A percentile compares a stretch with the other conserved stretches of the same genome.
phyloP scores from a whole-genome alignment of 2,888 invertebrate species.

The Neuroscelio doddi region DNA sequence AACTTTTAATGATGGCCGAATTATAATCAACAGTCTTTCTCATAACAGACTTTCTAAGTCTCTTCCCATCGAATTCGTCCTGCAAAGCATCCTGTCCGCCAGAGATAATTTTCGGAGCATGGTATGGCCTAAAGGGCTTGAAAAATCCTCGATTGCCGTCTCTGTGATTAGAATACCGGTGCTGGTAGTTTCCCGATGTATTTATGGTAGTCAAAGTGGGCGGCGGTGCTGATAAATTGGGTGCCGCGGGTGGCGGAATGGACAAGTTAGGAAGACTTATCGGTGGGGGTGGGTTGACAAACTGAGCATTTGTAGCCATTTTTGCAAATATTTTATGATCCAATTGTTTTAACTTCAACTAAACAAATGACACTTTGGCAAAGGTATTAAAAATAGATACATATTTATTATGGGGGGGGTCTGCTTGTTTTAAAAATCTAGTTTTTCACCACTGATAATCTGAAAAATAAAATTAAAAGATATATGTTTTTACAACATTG shows the following conservation, averaged over 20 bases:
- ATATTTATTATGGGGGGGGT: too few species aligned
- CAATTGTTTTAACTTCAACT: background rate
- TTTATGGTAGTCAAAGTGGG: conserved; percentile 69
- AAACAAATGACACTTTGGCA: background rate
- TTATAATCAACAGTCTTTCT: conserved; percentile 99
- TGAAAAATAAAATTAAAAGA: too few species aligned
- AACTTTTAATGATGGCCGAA: conserved; percentile 91
- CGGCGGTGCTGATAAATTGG: conserved; percentile 70
- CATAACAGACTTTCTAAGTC: conserved; percentile 95
- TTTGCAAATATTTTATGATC: conserved; percentile 2
- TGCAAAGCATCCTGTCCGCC: conserved; percentile 72
- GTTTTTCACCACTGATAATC: too few species aligned
- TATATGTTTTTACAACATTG: too few species aligned
- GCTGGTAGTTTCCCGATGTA: conserved; percentile 64
- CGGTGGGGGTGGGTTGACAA: conserved; percentile 62
- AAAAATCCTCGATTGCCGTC: conserved; percentile 70
- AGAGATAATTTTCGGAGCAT: conserved; percentile 68
- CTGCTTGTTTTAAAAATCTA: too few species aligned
- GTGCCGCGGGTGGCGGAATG: conserved; percentile 67
- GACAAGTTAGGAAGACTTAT: conserved; percentile 73
- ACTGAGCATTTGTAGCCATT: conserved; percentile 66
- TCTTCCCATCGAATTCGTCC: conserved; percentile 96
- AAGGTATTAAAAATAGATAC: background rate
- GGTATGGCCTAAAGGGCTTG: conserved; percentile 73
- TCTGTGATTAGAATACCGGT: conserved; percentile 63